phyloP scores from a whole-genome alignment of 2,888 invertebrate genomes.

The Druceiella hillmani region DNA sequence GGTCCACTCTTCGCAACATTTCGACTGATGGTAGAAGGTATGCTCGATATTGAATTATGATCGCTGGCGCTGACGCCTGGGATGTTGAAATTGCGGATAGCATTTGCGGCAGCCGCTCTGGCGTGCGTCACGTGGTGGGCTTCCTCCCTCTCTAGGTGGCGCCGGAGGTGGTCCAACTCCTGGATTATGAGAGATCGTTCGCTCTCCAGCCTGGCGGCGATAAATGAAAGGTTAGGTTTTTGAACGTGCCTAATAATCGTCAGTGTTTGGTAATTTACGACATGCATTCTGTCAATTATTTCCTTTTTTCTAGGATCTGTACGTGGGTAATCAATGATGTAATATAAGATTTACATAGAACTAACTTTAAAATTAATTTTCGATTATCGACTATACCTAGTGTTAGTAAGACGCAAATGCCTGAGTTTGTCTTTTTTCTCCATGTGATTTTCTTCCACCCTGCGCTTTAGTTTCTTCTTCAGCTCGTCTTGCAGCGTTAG shows the following conservation, averaged over 20 bases:
- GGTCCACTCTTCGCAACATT: conserved; percentile 45
- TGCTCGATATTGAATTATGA: conserved; percentile 37
- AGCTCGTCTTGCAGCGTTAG: conserved; percentile 41
- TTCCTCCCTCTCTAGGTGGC: conserved; percentile 42
- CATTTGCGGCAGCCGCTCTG: conserved; percentile 33
- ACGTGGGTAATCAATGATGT: too few relatives aligned
- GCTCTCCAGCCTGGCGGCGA: conserved; percentile 40
- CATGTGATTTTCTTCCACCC: conserved; percentile 40
- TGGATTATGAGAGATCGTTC: conserved; percentile 36
- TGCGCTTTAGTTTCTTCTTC: conserved; percentile 37
- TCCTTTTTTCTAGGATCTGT: too few relatives aligned
- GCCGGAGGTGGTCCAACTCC: conserved; percentile 39
- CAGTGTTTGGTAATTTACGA: background rate
- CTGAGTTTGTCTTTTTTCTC: conserved; percentile 44
- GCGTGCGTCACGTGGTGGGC: conserved; percentile 44
- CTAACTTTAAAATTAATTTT: too few relatives aligned
- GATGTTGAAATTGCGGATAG: conserved; percentile 12
- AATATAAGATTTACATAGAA: too few relatives aligned
- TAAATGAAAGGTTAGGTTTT: too few relatives aligned
- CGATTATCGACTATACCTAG: too few relatives aligned
- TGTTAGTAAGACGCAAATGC: conserved; percentile 1
- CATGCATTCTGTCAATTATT: too few relatives aligned
- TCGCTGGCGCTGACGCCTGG: conserved; percentile 31
- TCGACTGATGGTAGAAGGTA: conserved; percentile 40
- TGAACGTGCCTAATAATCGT: too few relatives aligned